Percentiles rank a stretch among this genome's conserved stretches.
Conservation (phyloP, 2,113 vertebrate species). For the Plestiodon gilberti region DNA sequence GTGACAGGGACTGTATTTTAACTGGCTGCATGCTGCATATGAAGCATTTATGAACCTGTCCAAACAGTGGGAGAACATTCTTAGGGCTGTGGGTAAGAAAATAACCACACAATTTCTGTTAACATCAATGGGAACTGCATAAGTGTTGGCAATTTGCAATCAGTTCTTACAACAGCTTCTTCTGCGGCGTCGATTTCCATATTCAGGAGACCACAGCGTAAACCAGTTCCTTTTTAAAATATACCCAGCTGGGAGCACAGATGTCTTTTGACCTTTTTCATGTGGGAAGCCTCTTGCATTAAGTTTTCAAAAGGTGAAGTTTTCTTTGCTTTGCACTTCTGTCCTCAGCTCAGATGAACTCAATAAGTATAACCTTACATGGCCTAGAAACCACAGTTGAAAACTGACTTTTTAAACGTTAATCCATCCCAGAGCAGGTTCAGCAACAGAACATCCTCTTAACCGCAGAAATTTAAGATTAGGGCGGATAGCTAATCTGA, state of each 20-base stretch:
- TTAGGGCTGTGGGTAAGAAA: slow-evolving; percentile 20
- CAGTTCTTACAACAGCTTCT: slow-evolving; percentile 3
- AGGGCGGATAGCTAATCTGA: fast-evolving
- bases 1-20: slow-evolving; percentile 22
- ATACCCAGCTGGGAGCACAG: neutral
- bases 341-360: neutral
- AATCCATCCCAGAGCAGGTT: neutral
- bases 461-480: neutral
- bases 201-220: slow-evolving; percentile 28
- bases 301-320: neutral
- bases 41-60: slow-evolving; percentile 35
- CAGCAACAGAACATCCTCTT: slow-evolving; percentile 3
- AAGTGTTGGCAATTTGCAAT: slow-evolving; percentile 27
- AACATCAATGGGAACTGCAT: neutral
- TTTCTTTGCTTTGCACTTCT: neutral
- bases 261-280: slow-evolving; percentile 16
- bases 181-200: neutral
- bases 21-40: slow-evolving; percentile 25
- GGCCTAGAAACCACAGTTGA: slow-evolving; percentile 1
- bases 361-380: neutral
- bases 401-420: slow-evolving; percentile 6
- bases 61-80: neutral
- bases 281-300: neutral
- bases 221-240: slow-evolving; percentile 19
- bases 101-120: neutral